Conservation (phyloP, 2,888 invertebrate genomes). For the Hyposoter dolosus region DNA sequence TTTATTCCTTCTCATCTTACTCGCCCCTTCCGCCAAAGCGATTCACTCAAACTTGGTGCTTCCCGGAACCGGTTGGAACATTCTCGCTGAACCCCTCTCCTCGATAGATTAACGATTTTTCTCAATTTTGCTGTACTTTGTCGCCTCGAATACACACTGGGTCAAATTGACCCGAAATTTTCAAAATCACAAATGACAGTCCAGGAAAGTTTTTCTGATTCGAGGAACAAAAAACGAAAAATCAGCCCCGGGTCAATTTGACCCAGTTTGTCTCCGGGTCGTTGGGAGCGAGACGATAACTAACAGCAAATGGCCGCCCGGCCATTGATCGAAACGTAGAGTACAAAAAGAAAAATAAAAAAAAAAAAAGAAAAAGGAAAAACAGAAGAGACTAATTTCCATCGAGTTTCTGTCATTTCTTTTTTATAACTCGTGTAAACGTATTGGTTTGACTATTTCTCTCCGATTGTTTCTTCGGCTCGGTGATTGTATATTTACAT, state of each 20-base stretch:
- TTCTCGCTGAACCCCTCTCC: conserved; percentile 52
- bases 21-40: conserved; percentile 16
- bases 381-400: neutral
- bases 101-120: conserved; percentile 28
- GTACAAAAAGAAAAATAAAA: neutral
- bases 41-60: conserved; percentile 61
- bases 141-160: neutral
- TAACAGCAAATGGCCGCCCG: conserved; percentile 3
- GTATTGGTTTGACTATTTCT: conserved; percentile 24
- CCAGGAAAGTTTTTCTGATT: no score
- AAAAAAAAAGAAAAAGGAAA: neutral
- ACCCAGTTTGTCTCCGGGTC: neutral
- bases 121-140: no score
- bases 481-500: conserved; percentile 58
- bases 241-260: no score
- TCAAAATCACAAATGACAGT: no score
- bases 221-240: no score
- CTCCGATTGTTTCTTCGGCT: conserved; percentile 50
- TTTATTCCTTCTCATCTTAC: conserved; percentile 49
- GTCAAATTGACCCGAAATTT: neutral
- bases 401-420: conserved; percentile 7
- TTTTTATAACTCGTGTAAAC: neutral
- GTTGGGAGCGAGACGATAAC: neutral
- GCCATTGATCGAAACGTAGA: neutral
- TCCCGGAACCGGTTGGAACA: conserved; percentile 75